These are phyloP conservation scores for Poecilia wingei DNA, from an alignment of 2,797 vertebrate species.

Conservation along the genomic window DNA sequence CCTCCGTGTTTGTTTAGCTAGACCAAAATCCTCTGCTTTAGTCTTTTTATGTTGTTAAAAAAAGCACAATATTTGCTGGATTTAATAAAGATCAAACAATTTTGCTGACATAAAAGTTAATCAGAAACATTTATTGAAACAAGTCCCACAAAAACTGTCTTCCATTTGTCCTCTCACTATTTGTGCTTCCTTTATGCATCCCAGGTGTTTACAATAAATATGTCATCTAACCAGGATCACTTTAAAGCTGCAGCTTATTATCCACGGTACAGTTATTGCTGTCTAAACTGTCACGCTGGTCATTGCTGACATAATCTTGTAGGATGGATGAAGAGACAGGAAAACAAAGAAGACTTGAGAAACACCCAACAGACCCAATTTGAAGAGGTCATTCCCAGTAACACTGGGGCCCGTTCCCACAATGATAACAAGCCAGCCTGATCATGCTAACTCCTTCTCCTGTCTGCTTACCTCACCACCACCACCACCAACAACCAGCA, in stretches of 20 bases:
- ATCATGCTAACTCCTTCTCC: slow-evolving; percentile 61
- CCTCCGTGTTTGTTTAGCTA: not conserved
- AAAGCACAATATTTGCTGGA: not conserved
- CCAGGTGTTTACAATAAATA: slow-evolving; percentile 11
- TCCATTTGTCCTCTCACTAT: not conserved
- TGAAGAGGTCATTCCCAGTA: slow-evolving; percentile 56
- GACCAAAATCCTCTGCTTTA: slow-evolving; percentile 11
- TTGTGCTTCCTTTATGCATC: slow-evolving; percentile 6
- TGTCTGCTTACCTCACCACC: slow-evolving; percentile 53
- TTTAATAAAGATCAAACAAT: slow-evolving; percentile 4
- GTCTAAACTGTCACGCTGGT: slow-evolving; percentile 11
- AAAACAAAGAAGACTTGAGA: slow-evolving; percentile 35
- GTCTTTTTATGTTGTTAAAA: not conserved
- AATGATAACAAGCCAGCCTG: slow-evolving; percentile 60
- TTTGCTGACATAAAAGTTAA: not conserved
- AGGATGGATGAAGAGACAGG: slow-evolving; percentile 23
- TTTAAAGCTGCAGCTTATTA: slow-evolving; percentile 16
- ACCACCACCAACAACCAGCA: not conserved
- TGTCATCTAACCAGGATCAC: slow-evolving; percentile 8
- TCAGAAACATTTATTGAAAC: slow-evolving; percentile 11
- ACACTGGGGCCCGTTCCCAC: slow-evolving; percentile 61
- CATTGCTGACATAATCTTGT: slow-evolving; percentile 15
- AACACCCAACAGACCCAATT: slow-evolving; percentile 44
- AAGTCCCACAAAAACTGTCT: not conserved
- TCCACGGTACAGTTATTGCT: slow-evolving; percentile 18